These are phyloP conservation scores for Danionella cerebrum DNA, from an alignment of 2,113 vertebrate species.

Conservation along the genomic window DNA sequence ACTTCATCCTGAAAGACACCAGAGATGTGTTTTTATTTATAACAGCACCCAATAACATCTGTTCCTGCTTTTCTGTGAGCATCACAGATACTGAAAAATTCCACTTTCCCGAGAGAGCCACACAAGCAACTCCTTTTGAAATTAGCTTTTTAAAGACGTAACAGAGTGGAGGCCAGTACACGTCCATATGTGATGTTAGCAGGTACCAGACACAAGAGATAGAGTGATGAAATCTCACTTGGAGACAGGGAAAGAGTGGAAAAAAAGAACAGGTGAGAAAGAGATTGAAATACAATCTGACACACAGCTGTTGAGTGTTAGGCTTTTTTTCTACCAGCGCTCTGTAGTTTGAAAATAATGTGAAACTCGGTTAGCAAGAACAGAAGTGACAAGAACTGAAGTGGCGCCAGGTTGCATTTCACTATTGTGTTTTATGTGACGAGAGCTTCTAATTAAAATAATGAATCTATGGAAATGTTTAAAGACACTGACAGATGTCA, in stretches of 20 bases:
- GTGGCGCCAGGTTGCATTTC: too few relatives aligned
- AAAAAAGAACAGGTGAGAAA: slow-evolving; percentile 3
- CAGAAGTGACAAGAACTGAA: slow-evolving; percentile 28
- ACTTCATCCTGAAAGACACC: slow-evolving; percentile 65
- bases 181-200: not conserved
- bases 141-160: not conserved
- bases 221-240: slow-evolving; percentile 3
- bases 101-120: not conserved
- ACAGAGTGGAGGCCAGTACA: not conserved
- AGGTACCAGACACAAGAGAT: not conserved
- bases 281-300: slow-evolving; percentile 5
- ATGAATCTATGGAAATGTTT: too few relatives aligned
- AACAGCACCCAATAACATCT: not conserved
- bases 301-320: slow-evolving; percentile 14
- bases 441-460: not conserved
- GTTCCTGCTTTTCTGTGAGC: slow-evolving; percentile 39
- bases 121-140: not conserved
- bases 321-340: not conserved
- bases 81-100: not conserved
- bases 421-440: not conserved
- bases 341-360: not conserved
- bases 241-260: not conserved
- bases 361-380: not conserved
- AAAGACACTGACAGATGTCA: too few relatives aligned
- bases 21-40: not conserved